A percentile compares a stretch with the other conserved stretches of the same genome.
phyloP scores from a whole-genome alignment of 2,113 vertebrate genomes.

The Ascaphus truei region DNA sequence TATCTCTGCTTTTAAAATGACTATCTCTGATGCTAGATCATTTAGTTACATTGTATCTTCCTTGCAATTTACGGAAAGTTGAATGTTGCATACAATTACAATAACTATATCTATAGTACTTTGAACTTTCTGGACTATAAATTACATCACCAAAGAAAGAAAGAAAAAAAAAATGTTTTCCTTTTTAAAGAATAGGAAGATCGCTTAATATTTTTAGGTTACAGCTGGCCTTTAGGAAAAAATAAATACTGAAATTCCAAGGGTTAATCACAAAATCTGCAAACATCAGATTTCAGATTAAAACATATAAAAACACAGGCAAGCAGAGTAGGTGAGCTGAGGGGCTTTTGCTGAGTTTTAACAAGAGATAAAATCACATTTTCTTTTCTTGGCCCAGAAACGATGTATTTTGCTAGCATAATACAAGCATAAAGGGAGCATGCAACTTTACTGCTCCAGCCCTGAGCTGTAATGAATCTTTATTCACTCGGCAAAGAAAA shows the following conservation, averaged over 20 bases:
- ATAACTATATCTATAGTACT: too few species aligned
- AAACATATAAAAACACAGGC: slow-evolving; percentile 4
- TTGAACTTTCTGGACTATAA: too few species aligned
- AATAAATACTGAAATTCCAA: background rate
- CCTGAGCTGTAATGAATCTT: slow-evolving; percentile 40
- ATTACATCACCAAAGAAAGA: too few species aligned
- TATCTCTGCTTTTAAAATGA: too few species aligned
- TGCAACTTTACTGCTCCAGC: slow-evolving; percentile 38
- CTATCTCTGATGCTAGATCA: too few species aligned
- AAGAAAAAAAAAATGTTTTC: too few species aligned
- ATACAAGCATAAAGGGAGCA: slow-evolving; percentile 36
- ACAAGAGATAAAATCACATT: slow-evolving; percentile 29
- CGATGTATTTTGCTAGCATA: slow-evolving; percentile 40
- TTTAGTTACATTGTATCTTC: too few species aligned
- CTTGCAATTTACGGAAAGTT: too few species aligned
- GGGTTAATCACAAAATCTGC: slow-evolving; percentile 8
- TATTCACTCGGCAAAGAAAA: slow-evolving; percentile 40
- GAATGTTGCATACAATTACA: too few species aligned
- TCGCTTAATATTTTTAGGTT: too few species aligned
- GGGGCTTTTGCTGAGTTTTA: slow-evolving; percentile 25
- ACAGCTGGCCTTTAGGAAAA: background rate
- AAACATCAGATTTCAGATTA: slow-evolving; percentile 24
- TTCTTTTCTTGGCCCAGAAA: slow-evolving; percentile 5
- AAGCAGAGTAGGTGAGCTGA: background rate
- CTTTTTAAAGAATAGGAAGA: too few species aligned